Conservation (phyloP, 2,113 vertebrate species). For the Rhodinocichla rosea region DNA sequence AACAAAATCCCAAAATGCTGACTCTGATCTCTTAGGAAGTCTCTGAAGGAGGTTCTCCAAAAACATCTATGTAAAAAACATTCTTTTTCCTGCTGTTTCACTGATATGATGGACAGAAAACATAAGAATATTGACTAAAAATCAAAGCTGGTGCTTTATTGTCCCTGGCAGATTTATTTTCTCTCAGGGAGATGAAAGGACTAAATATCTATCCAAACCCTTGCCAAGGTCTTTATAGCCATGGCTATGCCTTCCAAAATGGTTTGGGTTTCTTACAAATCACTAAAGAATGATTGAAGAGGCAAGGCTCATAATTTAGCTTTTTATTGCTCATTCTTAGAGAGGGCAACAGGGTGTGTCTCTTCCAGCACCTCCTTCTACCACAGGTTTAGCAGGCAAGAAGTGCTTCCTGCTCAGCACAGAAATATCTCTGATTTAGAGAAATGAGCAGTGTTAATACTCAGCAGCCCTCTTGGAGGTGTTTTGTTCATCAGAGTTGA, state of each 20-base stretch:
- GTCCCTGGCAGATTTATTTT: not conserved
- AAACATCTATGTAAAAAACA: not conserved
- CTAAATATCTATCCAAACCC: not conserved
- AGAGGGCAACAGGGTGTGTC: not conserved
- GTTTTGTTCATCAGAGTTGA: not conserved
- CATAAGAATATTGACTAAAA: not conserved
- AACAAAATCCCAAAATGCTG: not conserved
- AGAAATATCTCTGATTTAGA: not conserved
- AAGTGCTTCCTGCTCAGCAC: not conserved
- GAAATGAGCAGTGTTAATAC: not conserved
- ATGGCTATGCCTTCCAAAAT: not conserved
- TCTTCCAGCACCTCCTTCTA: not conserved
- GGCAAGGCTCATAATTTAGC: not conserved
- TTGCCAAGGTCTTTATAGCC: not conserved
- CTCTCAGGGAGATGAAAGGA: constrained; percentile 16
- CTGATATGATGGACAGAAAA: not conserved
- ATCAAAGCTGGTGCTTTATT: not conserved
- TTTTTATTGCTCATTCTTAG: not conserved
- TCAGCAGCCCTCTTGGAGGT: not conserved
- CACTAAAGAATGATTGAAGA: not conserved
- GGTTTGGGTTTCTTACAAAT: not conserved
- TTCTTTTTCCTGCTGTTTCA: not conserved
- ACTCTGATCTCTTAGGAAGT: not conserved
- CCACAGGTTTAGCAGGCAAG: not conserved
- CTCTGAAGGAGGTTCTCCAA: not conserved